Evolutionary conservation across 2,888 invertebrate species (phyloP).

Genomic region (Pardosa pseudoannulata): DNA sequence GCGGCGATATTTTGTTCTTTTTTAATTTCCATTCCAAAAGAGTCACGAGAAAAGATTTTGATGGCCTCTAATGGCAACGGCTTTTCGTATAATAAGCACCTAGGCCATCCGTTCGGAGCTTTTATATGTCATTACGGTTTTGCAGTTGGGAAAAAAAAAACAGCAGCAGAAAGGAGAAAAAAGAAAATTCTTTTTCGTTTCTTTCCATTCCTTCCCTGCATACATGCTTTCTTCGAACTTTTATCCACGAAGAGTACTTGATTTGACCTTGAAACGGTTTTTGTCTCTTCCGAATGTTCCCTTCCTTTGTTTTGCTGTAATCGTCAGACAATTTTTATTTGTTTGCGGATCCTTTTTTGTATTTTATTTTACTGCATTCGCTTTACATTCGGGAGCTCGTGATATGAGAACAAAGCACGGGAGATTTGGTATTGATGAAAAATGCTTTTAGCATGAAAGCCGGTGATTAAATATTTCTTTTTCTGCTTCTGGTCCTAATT

Average conservation of each 20-base stretch:
- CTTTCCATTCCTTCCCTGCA: not conserved
- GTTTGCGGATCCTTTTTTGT: not conserved
- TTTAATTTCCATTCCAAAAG: slow-evolving; percentile 51
- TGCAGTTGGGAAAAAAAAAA: slow-evolving; percentile 36
- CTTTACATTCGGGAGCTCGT: not conserved
- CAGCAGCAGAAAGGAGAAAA: not conserved
- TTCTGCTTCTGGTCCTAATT: not conserved
- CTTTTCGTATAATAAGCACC: slow-evolving; percentile 68
- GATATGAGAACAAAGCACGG: slow-evolving; percentile 29
- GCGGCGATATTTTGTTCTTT: slow-evolving; percentile 41
- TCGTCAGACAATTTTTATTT: not conserved
- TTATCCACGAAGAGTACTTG: slow-evolving; percentile 24
- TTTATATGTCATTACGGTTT: slow-evolving; percentile 69
- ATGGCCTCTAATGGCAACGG: slow-evolving; percentile 68
- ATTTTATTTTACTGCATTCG: not conserved
- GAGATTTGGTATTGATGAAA: slow-evolving; percentile 34
- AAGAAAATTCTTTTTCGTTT: slow-evolving; percentile 23
- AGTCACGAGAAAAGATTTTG: slow-evolving; percentile 70
- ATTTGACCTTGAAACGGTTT: slow-evolving; percentile 62
- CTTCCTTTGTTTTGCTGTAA: slow-evolving; percentile 10
- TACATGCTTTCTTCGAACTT: slow-evolving; percentile 28
- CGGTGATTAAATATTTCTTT: not conserved
- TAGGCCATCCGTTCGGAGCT: slow-evolving; percentile 63
- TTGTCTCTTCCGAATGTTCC: slow-evolving; percentile 23
- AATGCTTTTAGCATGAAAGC: slow-evolving; percentile 18